phyloP scores from a whole-genome alignment of 2,888 invertebrate species.

The Dolichopus griseipennis region DNA sequence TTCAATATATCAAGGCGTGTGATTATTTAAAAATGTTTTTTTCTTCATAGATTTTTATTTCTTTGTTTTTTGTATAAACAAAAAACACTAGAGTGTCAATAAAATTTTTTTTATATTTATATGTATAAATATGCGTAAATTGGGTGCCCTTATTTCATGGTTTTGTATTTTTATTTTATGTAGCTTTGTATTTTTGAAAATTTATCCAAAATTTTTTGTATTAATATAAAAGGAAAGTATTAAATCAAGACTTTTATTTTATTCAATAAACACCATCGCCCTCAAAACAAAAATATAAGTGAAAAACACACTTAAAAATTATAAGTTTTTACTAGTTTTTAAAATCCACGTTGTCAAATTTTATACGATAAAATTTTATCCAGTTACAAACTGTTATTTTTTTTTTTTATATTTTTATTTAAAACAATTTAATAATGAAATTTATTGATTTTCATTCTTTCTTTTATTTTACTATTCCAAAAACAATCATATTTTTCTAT shows the following conservation, averaged over 20 bases:
- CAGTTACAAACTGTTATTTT: no score
- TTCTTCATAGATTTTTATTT: no score
- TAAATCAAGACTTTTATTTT: not conserved
- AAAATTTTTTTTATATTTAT: not conserved
- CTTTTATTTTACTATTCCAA: not conserved
- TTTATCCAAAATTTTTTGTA: not conserved
- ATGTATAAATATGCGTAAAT: not conserved
- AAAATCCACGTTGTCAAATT: constrained; percentile 1
- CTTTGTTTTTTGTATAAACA: no score
- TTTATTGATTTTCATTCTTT: no score
- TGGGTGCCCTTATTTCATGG: not conserved
- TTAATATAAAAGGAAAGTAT: no score
- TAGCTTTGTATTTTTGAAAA: not conserved
- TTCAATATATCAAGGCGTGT: no score
- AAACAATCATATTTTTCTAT: not conserved
- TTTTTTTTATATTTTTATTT: no score
- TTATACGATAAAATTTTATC: not conserved
- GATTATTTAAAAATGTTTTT: no score
- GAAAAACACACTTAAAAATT: no score
- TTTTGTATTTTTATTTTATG: not conserved
- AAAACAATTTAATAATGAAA: no score
- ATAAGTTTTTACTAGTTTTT: not conserved
- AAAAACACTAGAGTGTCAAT: no score
- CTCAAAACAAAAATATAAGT: not conserved
- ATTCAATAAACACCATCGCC: not conserved